Percentiles rank a stretch among this genome's conserved stretches.
Conservation (phyloP, 2,797 vertebrate genomes). For the Siniperca undulata region DNA sequence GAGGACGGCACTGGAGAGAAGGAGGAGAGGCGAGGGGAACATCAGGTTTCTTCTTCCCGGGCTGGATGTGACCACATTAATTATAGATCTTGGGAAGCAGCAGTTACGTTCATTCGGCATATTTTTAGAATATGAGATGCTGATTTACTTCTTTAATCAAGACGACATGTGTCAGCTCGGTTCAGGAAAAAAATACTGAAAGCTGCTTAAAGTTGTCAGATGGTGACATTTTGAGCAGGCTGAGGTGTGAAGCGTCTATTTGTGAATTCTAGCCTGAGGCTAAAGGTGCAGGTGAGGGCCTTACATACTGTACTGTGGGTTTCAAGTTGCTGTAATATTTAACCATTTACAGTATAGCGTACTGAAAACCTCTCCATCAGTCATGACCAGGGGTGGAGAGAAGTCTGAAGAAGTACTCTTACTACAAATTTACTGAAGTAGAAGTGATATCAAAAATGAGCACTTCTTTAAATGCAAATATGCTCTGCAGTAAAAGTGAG, state of each 20-base stretch:
- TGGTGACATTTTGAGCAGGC: constrained; percentile 67
- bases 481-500: constrained; percentile 1
- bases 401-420: neutral
- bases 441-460: constrained; percentile 4
- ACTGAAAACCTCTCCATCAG: neutral
- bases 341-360: constrained; percentile 25
- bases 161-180: constrained; percentile 76
- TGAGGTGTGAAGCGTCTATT: constrained; percentile 73
- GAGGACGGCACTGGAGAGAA: constrained; percentile 70
- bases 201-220: constrained; percentile 80
- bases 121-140: constrained; percentile 75
- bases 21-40: constrained; percentile 60
- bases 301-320: constrained; percentile 3
- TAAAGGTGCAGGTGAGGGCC: constrained; percentile 57
- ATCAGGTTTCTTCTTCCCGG: constrained; percentile 76
- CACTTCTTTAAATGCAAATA: constrained; percentile 28
- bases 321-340: constrained; percentile 25
- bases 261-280: constrained; percentile 57
- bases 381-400: neutral
- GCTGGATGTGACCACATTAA: constrained; percentile 83
- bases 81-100: constrained; percentile 77
- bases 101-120: constrained; percentile 67
- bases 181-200: constrained; percentile 62
- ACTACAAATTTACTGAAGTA: neutral
- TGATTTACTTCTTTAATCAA: constrained; percentile 79